Evolutionary conservation across 2,797 vertebrate species (phyloP), one percentile per base, ranked within the genome.

Genomic region (Garrulus glandarius): DNA sequence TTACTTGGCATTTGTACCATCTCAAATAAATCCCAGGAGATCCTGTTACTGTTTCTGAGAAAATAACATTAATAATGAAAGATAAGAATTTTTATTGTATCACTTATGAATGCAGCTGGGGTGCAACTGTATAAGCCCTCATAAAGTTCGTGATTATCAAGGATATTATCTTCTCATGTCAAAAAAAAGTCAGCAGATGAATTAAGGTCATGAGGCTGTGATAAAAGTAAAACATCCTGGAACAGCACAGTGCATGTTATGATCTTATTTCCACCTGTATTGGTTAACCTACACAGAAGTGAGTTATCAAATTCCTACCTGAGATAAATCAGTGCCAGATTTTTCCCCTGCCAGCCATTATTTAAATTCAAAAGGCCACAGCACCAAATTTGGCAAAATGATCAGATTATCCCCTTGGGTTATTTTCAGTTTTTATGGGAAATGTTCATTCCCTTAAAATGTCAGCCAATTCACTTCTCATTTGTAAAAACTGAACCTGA

Each of bases 21-120:
- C 11, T 52, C 70, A 84, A 65, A 71, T 72, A 49, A 92, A 69
- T 72, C 83, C 70, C 67, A 57, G 39, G 44, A 86, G 55, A 79
- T 71, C 13, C 15, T 44, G n/a, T 61, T 82, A 77, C 44, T 84
- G 11, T 61, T 92, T 84, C 55, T 1, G 23, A 76, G 36, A 89
- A 92, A 95, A 81, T 86, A 84, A 57, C 43, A 76, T 81, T 78
- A 92, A 84, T 76, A 86, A 92, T 70, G 90, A 78, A 94, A 84
- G 13, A 13, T 60, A 47, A 68, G 65, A 71, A 37, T 78, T 87
- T 82, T 92, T 67, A 81, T 76, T 64, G 5, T 44, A 49, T 63
- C 44, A 49, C 16, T 82, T 65, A 63, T 4, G 18, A 71, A 50
- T 1, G 5, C 29, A 70, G 60, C 26, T 46, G 49, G 43, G 36